These are phyloP conservation scores for Drosophila pseudoobscura DNA, from an alignment of 1,140 invertebrate species.

Conservation along the genomic window DNA sequence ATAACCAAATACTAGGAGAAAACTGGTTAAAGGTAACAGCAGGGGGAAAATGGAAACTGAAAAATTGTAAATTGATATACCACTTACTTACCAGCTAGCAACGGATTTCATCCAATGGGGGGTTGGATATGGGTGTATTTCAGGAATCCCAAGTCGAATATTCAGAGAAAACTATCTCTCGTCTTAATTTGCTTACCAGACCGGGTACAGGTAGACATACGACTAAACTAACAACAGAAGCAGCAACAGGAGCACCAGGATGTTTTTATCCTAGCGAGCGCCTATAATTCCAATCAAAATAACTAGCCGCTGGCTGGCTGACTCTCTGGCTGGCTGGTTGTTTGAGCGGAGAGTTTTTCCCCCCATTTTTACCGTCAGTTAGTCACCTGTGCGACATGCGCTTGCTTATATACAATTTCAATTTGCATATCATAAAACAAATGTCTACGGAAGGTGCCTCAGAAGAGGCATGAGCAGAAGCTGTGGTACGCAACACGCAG, in stretches of 20 bases:
- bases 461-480: background rate
- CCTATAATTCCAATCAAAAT: conserved; percentile 74
- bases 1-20: conserved; percentile 8
- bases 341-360: conserved; percentile 9
- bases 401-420: conserved; percentile 80
- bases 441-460: conserved; percentile 58
- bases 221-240: conserved; percentile 6
- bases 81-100: conserved; percentile 21
- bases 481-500: conserved; percentile 11
- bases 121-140: no score
- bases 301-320: conserved; percentile 55
- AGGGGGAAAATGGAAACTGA: conserved; percentile 29
- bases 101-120: no score
- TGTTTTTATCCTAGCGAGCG: conserved; percentile 24
- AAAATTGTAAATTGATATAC: conserved; percentile 53
- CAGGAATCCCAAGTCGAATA: no score
- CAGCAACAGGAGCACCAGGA: conserved; percentile 12
- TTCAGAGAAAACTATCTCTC: no score
- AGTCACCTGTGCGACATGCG: conserved; percentile 33
- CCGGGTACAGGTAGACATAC: no score
- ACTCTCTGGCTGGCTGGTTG: conserved; percentile 4
- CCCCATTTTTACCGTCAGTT: conserved; percentile 41
- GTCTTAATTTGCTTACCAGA: background rate
- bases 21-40: background rate
- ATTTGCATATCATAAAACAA: conserved; percentile 76